Evolutionary conservation across 2,113 vertebrate species (phyloP), one percentile per base, ranked within the genome.

Genomic region (Tichodroma muraria): DNA sequence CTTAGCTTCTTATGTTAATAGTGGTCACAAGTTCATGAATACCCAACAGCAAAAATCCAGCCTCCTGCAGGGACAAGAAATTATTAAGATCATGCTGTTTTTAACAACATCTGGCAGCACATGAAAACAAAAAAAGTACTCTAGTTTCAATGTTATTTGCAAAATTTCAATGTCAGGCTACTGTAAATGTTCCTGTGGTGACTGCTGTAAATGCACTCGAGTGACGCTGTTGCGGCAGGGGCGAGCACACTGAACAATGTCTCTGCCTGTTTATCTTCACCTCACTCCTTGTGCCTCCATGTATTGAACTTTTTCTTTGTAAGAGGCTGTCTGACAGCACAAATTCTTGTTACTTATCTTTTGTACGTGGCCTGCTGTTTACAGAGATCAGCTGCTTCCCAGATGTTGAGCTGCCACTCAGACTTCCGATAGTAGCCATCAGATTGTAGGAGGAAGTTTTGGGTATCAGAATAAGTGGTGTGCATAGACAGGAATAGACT

Each of bases 171-270:
- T 70, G 27, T 28, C 21, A 69, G 47, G 8, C 24, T 72, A 0
- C 21, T 93, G 49, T 65, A 47, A 75, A 20, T 68, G 33, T 38
- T 79, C 53, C 35, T 88, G 23, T 68, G 52, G 38, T 50, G 37
- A 56, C 12, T 16, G 0, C 8, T 35, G 7, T 45, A 23, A 27
- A 13, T 60, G 23, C 28, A 8, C 47, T 47, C 1, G 2, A 50
- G 49, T 42, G 44, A 38, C 0, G 0, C 30, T 57, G 0, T 63
- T 2, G 2, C 38, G 30, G 20, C 21, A 37, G 56, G 19, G 35
- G 18, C 18, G 30, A 82, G 35, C 35, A 6, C 6, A 0, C 47
- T 69, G 12, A 75, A 13, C 38, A 71, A 3, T 15, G 4, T 50
- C 53, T 71, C 42, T 78, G 47, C 45, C 35, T 63, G 10, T 50